A percentile compares a stretch with the other conserved stretches of the same genome.
Evolutionary conservation across 1,140 invertebrate species (phyloP).

Genomic region (Littorina saxatilis): DNA sequence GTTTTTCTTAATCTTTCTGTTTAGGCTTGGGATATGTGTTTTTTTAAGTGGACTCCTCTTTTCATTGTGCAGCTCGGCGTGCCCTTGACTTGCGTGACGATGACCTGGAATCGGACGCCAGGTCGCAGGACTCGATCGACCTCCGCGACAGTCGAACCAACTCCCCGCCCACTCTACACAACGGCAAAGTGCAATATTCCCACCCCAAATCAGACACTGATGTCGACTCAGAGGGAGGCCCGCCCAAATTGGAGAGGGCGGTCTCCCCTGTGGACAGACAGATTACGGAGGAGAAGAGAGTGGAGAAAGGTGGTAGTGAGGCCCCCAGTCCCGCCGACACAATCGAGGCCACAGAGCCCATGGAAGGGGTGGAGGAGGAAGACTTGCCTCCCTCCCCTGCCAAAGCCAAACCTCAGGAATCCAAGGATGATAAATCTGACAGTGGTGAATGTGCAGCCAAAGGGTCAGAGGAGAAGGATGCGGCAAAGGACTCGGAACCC

Average conservation of each 20-base stretch:
- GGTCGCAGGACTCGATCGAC: constrained; percentile 42
- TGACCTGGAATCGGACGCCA: constrained; percentile 40
- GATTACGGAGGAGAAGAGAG: not conserved
- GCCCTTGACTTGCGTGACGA: constrained; percentile 18
- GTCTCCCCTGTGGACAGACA: not conserved
- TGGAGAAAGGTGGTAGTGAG: not conserved
- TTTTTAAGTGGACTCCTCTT: not conserved
- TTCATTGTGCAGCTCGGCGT: not conserved
- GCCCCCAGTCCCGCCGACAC: constrained; percentile 13
- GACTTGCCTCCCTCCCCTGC: too few species aligned
- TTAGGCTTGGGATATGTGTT: too few species aligned
- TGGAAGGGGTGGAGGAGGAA: not conserved
- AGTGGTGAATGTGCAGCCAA: too few species aligned
- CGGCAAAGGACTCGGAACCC: constrained; percentile 35
- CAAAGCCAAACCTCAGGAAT: too few species aligned
- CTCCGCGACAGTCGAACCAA: not conserved
- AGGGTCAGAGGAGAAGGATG: not conserved
- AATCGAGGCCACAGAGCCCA: constrained; percentile 9
- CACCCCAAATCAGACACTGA: constrained; percentile 20
- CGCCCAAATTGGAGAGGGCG: constrained; percentile 15
- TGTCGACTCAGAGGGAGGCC: constrained; percentile 8
- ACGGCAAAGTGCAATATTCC: constrained; percentile 29
- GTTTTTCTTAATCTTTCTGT: not conserved
- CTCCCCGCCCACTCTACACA: constrained; percentile 29
- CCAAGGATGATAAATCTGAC: too few species aligned